phyloP scores from a whole-genome alignment of 2,113 vertebrate genomes.

The Cryptomyrus ogoouensis region DNA sequence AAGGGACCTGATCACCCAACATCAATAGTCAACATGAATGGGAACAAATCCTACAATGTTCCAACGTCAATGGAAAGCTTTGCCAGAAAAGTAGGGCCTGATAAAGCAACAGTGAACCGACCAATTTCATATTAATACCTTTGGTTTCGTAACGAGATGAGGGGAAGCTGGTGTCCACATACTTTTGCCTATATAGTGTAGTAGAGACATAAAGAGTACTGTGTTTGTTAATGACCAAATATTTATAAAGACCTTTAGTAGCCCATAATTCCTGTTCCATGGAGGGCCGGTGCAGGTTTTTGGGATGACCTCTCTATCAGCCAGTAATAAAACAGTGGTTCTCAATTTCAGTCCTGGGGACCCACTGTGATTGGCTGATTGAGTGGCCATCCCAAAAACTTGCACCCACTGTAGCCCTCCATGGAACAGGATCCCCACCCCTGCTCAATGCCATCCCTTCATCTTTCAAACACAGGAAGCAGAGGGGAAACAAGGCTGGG shows the following conservation, averaged over 20 bases:
- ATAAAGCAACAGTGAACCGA: neutral
- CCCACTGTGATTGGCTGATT: too few relatives aligned
- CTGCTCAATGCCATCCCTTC: neutral
- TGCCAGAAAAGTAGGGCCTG: neutral
- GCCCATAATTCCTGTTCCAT: neutral
- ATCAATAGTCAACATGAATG: neutral
- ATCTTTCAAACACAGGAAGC: neutral
- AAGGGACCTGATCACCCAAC: neutral
- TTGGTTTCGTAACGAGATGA: neutral
- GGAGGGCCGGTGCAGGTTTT: too few relatives aligned
- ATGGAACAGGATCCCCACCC: too few relatives aligned
- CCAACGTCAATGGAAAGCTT: neutral
- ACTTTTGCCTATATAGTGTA: neutral
- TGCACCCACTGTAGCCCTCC: too few relatives aligned
- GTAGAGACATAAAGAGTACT: neutral
- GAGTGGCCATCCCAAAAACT: too few relatives aligned
- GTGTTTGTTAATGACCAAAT: neutral
- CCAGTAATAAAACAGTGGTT: too few relatives aligned
- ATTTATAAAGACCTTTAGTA: neutral
- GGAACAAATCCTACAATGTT: neutral
- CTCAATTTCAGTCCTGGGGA: too few relatives aligned
- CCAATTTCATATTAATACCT: neutral
- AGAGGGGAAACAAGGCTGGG: neutral
- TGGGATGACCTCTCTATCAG: too few relatives aligned
- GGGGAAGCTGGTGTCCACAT: neutral